Evolutionary conservation across 2,113 vertebrate species (phyloP).

Genomic region (Copsychus sechellarum): DNA sequence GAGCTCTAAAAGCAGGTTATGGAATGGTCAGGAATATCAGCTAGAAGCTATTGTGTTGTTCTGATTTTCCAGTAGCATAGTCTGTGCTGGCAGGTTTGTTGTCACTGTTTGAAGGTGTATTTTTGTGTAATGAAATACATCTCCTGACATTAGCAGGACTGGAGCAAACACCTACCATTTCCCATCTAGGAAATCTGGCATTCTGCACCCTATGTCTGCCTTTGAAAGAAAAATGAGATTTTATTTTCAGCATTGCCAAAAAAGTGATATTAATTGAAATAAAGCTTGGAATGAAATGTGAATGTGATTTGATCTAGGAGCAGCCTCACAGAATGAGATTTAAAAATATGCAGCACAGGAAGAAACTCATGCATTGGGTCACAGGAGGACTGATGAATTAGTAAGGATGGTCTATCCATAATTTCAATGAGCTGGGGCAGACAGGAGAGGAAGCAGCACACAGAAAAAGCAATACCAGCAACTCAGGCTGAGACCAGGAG

Average conservation of each 20-base stretch:
- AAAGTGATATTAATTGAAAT: conserved; percentile 2
- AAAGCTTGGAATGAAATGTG: neutral
- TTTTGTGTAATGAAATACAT: neutral
- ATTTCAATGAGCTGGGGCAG: neutral
- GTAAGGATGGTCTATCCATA: conserved; percentile 13
- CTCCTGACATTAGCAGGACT: neutral
- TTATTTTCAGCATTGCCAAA: neutral
- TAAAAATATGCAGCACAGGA: neutral
- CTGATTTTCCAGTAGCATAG: neutral
- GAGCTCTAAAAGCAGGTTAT: neutral
- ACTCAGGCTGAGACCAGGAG: neutral
- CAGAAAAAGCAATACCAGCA: neutral
- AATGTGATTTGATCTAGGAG: neutral
- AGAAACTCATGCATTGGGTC: neutral
- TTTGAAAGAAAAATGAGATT: neutral
- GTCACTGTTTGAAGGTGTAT: neutral
- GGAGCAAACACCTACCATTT: neutral
- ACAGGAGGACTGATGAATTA: conserved; percentile 23
- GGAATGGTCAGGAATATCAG: neutral
- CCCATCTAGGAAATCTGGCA: neutral
- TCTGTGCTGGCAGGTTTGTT: neutral
- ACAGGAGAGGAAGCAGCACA: neutral
- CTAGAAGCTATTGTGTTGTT: neutral
- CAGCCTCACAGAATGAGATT: neutral
- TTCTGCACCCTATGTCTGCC: neutral